A percentile compares a stretch with the other conserved stretches of the same genome.
Evolutionary conservation across 2,888 invertebrate species (phyloP).

Genomic region (Ectropis crepuscularia): DNA sequence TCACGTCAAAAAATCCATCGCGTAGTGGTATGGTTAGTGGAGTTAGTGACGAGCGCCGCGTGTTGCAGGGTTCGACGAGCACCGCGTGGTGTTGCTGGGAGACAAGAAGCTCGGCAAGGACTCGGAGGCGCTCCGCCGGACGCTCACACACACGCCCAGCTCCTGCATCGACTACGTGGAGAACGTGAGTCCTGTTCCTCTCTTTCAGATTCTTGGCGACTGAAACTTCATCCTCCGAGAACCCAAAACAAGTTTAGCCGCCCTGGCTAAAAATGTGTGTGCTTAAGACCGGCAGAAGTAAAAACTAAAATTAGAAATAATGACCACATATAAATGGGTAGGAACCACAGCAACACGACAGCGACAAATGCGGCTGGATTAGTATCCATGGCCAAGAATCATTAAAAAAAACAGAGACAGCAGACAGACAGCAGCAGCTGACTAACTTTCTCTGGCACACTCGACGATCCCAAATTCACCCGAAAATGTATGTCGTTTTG

Average conservation of each 20-base stretch:
- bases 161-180: conserved; percentile 88
- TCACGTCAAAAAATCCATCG: too few relatives aligned
- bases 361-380: too few relatives aligned
- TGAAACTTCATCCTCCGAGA: background rate
- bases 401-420: background rate
- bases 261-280: too few relatives aligned
- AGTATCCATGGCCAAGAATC: background rate
- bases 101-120: conserved; percentile 88
- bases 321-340: too few relatives aligned
- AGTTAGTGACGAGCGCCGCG: too few relatives aligned
- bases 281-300: too few relatives aligned
- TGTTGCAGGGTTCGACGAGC: conserved; percentile 81
- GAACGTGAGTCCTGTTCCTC: conserved; percentile 73
- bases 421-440: too few relatives aligned
- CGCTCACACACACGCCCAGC: conserved; percentile 84
- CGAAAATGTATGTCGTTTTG: too few relatives aligned
- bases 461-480: background rate
- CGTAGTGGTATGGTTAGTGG: too few relatives aligned
- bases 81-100: conserved; percentile 86
- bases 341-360: too few relatives aligned
- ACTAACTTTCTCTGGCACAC: background rate
- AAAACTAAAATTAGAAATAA: too few relatives aligned
- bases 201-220: background rate
- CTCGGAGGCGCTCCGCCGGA: conserved; percentile 80
- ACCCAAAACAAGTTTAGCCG: too few relatives aligned